Evolutionary conservation across 1,140 invertebrate genomes (phyloP), one percentile per base, ranked within the genome.

Genomic region (Copidosoma floridanum): DNA sequence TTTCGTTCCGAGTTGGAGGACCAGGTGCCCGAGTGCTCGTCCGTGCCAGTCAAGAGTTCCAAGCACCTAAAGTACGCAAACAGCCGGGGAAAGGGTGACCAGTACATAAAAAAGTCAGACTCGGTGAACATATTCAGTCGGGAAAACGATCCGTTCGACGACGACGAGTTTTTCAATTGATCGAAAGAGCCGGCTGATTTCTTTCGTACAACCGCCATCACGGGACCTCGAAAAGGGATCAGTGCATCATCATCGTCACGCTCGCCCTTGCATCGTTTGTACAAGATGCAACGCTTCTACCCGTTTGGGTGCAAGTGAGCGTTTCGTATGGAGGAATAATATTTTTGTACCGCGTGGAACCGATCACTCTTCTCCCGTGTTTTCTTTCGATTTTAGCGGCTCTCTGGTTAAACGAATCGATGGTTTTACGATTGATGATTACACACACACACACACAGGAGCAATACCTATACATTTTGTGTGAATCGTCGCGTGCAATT

Each of bases 61-160:
- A 72, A 74, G 32, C 72, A 74, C 47, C 71, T 75, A 47, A 79
- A 78, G 26, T 78, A 77, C 51, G 55, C 66, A 11, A 72, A 73
- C 47, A 73, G 62, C 11, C 73, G 69, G 32, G 66, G 65, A 8
- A 71, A 69, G 2, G 68, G 67, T 35, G 70, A 67, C 51, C 82
- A 84, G 46, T 82, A 88, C 56, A 87, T 90, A 20, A 89, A 89
- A 67, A 93, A 93, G 75, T 93, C 91, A 0, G 90, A 93, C 70
- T 93, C 91, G 2, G 87, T 93, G 16, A 93, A 93, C 73, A 93
- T 94, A 65, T 94, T 94, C 76, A 86, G 86, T 6, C 82, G 89
- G 40, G 84, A 88, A 66, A 86, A 83, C 69, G 92, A 93, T 82
- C 92, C 92, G 4, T 94, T 94, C 73, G 89, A 91, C 63, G 89